Conservation (phyloP, 2,888 invertebrate species). For the Phalangium opilio region DNA sequence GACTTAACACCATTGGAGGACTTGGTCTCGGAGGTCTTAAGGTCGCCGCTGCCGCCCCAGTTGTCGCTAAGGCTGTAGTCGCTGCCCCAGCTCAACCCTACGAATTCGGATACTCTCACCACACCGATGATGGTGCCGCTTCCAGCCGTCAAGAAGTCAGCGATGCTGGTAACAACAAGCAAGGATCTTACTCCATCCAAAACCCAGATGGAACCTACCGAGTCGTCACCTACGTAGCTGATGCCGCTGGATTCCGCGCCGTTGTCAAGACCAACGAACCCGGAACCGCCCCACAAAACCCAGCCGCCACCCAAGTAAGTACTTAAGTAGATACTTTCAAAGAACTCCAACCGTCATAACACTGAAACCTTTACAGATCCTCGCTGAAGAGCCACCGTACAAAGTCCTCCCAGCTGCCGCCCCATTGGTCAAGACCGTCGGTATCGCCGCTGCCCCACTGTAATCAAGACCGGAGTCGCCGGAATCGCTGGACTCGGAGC, state of each 20-base stretch:
- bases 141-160: not conserved
- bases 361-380: too few relatives aligned
- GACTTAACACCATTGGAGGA: not conserved
- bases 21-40: not conserved
- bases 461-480: too few relatives aligned
- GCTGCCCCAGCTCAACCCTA: not conserved
- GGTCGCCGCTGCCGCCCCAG: too few relatives aligned
- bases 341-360: too few relatives aligned
- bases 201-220: not conserved
- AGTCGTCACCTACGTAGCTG: not conserved
- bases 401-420: too few relatives aligned
- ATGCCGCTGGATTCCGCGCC: not conserved
- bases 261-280: slow-evolving; percentile 1
- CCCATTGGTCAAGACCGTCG: too few relatives aligned
- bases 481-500: too few relatives aligned
- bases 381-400: too few relatives aligned
- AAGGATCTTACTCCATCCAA: not conserved
- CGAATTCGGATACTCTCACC: not conserved
- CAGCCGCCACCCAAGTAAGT: not conserved
- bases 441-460: too few relatives aligned
- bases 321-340: too few relatives aligned
- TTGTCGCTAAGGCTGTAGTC: too few relatives aligned
- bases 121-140: not conserved
- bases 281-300: not conserved
- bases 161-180: not conserved